phyloP scores from a whole-genome alignment of 2,113 vertebrate species.

The Pachyramphus minor region DNA sequence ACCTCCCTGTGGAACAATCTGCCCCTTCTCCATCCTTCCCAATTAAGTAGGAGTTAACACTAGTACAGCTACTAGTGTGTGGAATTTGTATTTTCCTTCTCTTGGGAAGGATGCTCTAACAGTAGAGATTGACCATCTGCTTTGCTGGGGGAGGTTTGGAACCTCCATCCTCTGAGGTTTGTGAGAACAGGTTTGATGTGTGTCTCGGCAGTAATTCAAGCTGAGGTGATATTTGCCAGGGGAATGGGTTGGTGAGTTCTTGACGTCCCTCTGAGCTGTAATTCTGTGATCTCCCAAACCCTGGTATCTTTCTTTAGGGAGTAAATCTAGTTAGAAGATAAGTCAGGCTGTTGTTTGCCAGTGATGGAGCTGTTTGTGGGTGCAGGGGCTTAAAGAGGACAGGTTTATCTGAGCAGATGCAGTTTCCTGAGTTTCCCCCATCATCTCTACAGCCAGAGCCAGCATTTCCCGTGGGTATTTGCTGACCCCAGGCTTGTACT shows the following conservation, averaged over 20 bases:
- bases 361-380: background rate
- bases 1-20: background rate
- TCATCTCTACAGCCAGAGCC: background rate
- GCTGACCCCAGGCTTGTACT: background rate
- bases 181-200: background rate
- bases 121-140: background rate
- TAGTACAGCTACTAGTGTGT: background rate
- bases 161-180: background rate
- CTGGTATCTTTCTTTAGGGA: background rate
- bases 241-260: background rate
- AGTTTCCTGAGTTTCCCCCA: background rate
- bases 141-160: background rate
- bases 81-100: background rate
- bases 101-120: background rate
- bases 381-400: background rate
- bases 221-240: background rate
- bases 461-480: background rate
- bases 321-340: background rate
- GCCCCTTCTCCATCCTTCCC: background rate
- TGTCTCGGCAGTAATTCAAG: background rate
- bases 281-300: background rate
- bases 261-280: background rate
- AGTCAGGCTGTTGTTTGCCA: background rate
- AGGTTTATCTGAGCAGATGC: background rate
- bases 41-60: background rate